Evolutionary conservation across 1,140 invertebrate genomes (phyloP).

Genomic region (Theocolax elegans): DNA sequence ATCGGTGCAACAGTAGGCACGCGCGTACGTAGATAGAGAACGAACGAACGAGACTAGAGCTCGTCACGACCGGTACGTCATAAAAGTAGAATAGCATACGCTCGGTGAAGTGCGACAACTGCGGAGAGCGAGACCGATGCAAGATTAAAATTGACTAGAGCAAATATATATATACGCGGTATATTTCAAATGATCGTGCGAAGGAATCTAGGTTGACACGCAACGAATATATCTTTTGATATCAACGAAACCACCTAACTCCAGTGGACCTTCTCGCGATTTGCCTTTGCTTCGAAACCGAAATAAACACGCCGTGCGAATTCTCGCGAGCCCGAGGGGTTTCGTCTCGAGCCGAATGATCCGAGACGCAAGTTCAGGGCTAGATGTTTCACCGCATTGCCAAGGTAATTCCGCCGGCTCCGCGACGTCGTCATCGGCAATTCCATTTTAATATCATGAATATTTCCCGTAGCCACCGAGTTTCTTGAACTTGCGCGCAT

Average conservation of each 20-base stretch:
- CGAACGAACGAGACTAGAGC: neutral
- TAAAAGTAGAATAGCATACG: conserved; percentile 39
- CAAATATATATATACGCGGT: no score
- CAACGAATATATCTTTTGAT: no score
- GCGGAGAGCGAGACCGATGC: neutral
- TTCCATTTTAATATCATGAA: conserved; percentile 64
- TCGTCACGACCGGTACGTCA: conserved; percentile 6
- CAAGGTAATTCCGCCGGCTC: conserved; percentile 54
- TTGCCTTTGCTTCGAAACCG: no score
- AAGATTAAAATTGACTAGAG: conserved; percentile 28
- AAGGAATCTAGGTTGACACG: no score
- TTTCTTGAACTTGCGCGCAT: conserved; percentile 51
- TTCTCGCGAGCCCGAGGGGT: no score
- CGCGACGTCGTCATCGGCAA: conserved; percentile 49
- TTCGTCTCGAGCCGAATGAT: no score
- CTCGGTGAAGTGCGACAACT: neutral
- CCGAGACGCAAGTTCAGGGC: conserved; percentile 47
- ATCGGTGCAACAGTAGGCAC: neutral
- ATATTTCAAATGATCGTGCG: no score
- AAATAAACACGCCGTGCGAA: no score
- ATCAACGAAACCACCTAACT: no score
- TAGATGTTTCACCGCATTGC: conserved; percentile 44
- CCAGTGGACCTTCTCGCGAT: no score
- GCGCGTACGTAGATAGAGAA: neutral
- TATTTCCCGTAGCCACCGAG: conserved; percentile 58